Percentiles rank a stretch among this genome's conserved stretches.
phyloP scores from a whole-genome alignment of 1,140 invertebrate genomes.

The Temnothorax longispinosus region DNA sequence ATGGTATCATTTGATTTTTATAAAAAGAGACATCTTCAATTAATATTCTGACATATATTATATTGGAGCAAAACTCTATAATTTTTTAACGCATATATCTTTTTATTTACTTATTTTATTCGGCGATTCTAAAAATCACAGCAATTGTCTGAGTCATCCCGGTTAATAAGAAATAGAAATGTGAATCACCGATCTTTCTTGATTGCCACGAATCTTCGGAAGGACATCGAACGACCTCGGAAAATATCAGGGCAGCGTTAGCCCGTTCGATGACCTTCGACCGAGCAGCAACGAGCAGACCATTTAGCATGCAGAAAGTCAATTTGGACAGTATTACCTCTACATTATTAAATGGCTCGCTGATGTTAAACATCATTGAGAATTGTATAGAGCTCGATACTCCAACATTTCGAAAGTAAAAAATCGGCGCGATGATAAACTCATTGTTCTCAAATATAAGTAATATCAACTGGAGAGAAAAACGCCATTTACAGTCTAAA shows the following conservation, averaged over 20 bases:
- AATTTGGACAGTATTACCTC: background rate
- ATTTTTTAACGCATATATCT: background rate
- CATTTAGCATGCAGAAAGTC: background rate
- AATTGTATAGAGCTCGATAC: background rate
- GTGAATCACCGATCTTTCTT: background rate
- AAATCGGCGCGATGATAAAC: background rate
- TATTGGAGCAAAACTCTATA: background rate
- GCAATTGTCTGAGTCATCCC: background rate
- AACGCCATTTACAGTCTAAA: no score
- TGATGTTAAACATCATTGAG: background rate
- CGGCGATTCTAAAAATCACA: background rate
- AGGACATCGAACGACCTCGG: constrained; percentile 50
- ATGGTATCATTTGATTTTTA: background rate
- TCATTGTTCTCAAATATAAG: background rate
- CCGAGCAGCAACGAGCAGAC: constrained; percentile 5
- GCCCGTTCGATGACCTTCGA: constrained; percentile 49
- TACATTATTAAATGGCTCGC: background rate
- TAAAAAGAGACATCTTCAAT: background rate
- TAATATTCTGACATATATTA: background rate
- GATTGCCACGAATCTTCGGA: constrained; percentile 21
- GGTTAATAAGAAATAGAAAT: constrained; percentile 33
- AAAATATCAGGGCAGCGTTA: constrained; percentile 31
- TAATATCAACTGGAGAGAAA: background rate
- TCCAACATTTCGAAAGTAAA: background rate
- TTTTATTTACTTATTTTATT: background rate